Conservation (phyloP, 2,888 invertebrate species). For the Pyrrhosoma nymphula region DNA sequence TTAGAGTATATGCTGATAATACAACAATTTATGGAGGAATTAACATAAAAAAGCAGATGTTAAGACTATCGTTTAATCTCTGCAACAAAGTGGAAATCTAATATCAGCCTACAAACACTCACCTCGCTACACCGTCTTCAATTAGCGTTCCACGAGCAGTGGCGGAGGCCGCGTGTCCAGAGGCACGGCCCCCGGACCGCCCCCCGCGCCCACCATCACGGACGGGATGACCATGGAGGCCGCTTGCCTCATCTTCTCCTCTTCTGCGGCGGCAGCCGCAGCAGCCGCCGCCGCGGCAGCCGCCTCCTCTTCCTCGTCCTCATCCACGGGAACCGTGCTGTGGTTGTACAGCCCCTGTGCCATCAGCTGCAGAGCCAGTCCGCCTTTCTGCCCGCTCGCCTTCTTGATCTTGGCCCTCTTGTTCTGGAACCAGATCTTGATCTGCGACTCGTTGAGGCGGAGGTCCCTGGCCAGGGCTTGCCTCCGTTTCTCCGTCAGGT, state of each 20-base stretch:
- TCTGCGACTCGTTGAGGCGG: slow-evolving; percentile 96
- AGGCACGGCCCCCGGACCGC: neutral
- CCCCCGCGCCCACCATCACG: slow-evolving; percentile 38
- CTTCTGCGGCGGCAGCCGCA: slow-evolving; percentile 75
- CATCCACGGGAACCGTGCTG: slow-evolving; percentile 87
- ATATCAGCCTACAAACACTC: neutral
- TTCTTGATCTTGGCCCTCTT: slow-evolving; percentile 98
- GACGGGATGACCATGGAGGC: slow-evolving; percentile 49
- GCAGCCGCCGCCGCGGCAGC: slow-evolving; percentile 62
- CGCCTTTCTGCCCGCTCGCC: slow-evolving; percentile 90
- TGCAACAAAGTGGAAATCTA: too few relatives aligned
- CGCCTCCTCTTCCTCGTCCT: slow-evolving; percentile 85
- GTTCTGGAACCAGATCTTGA: slow-evolving; percentile 98
- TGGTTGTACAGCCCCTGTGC: slow-evolving; percentile 97
- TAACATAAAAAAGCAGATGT: too few relatives aligned
- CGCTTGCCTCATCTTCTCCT: neutral
- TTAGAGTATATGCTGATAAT: too few relatives aligned
- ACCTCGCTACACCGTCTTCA: neutral
- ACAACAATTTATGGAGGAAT: too few relatives aligned
- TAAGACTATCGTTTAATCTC: too few relatives aligned
- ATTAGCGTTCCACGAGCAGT: slow-evolving; percentile 49
- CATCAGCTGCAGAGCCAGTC: slow-evolving; percentile 93
- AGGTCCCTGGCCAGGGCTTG: slow-evolving; percentile 95
- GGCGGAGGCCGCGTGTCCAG: slow-evolving; percentile 49
- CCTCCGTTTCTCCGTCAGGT: slow-evolving; percentile 94